Conservation (phyloP, 2,888 invertebrate genomes). For the Rhimphoctona megacephalus region DNA sequence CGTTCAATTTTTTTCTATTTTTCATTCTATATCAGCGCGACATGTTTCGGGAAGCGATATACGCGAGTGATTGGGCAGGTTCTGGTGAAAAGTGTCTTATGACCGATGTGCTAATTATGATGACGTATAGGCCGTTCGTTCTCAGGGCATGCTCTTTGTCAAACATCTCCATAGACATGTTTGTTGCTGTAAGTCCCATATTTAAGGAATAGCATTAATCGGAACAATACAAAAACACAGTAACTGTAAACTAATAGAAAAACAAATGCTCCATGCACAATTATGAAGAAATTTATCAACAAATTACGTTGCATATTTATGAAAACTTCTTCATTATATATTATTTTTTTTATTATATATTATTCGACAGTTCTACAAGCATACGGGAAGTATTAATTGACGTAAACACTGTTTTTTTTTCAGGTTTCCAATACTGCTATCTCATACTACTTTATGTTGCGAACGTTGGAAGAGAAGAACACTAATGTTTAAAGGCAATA, state of each 20-base stretch:
- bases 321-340: background rate
- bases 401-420: background rate
- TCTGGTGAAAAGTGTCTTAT: constrained; percentile 57
- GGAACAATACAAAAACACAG: too few relatives aligned
- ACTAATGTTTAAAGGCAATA: background rate
- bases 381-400: too few relatives aligned
- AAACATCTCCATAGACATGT: constrained; percentile 66
- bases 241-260: background rate
- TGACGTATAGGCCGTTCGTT: constrained; percentile 52
- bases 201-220: too few relatives aligned
- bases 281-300: background rate
- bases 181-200: constrained; percentile 57
- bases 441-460: constrained; percentile 63
- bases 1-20: background rate
- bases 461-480: constrained; percentile 47
- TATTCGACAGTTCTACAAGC: too few relatives aligned
- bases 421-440: constrained; percentile 56
- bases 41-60: constrained; percentile 52
- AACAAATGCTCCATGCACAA: background rate
- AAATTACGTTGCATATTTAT: background rate
- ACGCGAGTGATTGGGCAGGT: constrained; percentile 59
- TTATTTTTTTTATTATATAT: too few relatives aligned
- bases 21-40: constrained; percentile 50
- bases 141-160: constrained; percentile 59
- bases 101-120: constrained; percentile 61